Percentiles rank a stretch among this genome's conserved stretches.
These are phyloP conservation scores for Heliconius ethilla DNA, from an alignment of 2,888 invertebrate genomes.

Conservation along the genomic window DNA sequence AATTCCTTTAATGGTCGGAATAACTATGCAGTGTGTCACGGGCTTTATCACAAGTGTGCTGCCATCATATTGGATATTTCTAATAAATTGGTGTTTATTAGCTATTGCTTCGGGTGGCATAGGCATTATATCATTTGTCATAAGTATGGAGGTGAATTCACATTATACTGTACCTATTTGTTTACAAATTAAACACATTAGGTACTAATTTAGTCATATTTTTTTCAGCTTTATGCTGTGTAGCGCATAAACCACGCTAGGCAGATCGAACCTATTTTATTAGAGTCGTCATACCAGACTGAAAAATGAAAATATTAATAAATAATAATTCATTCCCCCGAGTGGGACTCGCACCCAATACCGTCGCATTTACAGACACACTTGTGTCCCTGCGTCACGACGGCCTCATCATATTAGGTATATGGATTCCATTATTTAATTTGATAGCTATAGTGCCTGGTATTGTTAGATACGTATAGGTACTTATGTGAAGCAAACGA, in stretches of 20 bases:
- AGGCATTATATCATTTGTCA: conserved; percentile 84
- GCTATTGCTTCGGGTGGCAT: conserved; percentile 84
- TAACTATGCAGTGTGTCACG: conserved; percentile 78
- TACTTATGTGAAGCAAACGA: not conserved
- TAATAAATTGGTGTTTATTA: conserved; percentile 78
- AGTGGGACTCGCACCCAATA: too few relatives aligned
- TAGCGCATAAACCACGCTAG: too few relatives aligned
- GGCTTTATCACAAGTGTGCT: conserved; percentile 79
- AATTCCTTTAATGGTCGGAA: conserved; percentile 79
- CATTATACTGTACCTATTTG: not conserved
- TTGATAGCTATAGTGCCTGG: not conserved
- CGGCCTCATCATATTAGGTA: too few relatives aligned
- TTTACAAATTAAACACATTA: not conserved
- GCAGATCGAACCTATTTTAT: too few relatives aligned
- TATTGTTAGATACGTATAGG: not conserved
- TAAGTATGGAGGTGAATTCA: conserved; percentile 81
- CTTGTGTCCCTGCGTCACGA: too few relatives aligned
- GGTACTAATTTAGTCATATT: too few relatives aligned
- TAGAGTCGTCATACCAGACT: too few relatives aligned
- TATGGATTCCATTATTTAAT: not conserved
- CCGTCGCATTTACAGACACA: too few relatives aligned
- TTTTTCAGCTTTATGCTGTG: too few relatives aligned
- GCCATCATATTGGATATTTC: conserved; percentile 79
- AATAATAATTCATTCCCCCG: too few relatives aligned
- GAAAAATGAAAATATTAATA: too few relatives aligned